These are phyloP conservation scores for Galemys pyrenaicus DNA, from an alignment of 2,113 vertebrate genomes.

Conservation along the genomic window DNA sequence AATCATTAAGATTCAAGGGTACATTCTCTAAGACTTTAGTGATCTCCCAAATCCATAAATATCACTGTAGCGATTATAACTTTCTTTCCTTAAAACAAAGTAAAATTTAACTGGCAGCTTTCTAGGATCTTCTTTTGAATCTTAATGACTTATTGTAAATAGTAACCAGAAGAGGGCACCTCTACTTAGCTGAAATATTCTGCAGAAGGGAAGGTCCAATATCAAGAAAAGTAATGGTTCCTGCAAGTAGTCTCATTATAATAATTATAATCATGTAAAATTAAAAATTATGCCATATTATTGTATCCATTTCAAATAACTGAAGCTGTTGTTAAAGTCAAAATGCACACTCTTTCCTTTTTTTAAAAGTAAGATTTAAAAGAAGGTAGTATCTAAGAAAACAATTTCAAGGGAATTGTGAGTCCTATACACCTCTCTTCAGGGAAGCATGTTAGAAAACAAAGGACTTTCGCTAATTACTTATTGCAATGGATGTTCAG, in stretches of 20 bases:
- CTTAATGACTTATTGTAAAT: background rate
- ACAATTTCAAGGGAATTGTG: background rate
- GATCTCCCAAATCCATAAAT: background rate
- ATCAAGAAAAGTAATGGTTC: background rate
- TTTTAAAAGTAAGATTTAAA: background rate
- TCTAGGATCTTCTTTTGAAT: background rate
- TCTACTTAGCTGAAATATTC: background rate
- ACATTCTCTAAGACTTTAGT: background rate
- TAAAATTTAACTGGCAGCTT: background rate
- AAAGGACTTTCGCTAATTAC: accelerated
- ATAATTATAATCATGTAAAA: background rate
- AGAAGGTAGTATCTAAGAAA: background rate
- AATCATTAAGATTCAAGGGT: background rate
- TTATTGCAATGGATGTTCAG: background rate
- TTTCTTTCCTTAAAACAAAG: background rate
- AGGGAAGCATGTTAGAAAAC: background rate
- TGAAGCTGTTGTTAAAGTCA: background rate
- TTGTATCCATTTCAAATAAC: background rate
- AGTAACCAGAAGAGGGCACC: background rate
- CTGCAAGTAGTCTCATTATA: background rate
- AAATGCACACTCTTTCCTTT: background rate
- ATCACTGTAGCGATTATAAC: background rate
- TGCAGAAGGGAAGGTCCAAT: accelerated
- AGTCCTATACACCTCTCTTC: background rate
- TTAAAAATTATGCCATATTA: background rate